Conservation (phyloP, 2,888 invertebrate genomes). For the Heliconius aoede region DNA sequence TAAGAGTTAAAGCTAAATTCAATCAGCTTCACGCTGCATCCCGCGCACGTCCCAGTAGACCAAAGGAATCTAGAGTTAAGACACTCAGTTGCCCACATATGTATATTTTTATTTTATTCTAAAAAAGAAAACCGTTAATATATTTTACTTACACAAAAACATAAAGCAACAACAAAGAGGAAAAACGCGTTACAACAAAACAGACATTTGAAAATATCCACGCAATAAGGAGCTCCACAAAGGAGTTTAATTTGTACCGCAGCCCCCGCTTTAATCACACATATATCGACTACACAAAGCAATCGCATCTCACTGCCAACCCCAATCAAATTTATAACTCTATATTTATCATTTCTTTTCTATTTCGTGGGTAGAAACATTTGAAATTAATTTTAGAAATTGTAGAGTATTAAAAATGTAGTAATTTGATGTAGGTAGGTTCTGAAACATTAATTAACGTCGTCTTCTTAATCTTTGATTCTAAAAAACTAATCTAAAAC, state of each 20-base stretch:
- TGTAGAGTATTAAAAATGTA: too few relatives aligned
- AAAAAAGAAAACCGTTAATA: not conserved
- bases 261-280: slow-evolving; percentile 35
- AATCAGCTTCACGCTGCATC: too few relatives aligned
- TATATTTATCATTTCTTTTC: slow-evolving; percentile 24
- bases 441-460: too few relatives aligned
- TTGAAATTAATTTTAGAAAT: too few relatives aligned
- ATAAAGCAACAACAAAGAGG: slow-evolving; percentile 1
- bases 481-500: too few relatives aligned
- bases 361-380: not conserved
- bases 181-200: slow-evolving; percentile 8
- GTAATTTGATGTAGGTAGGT: too few relatives aligned
- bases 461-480: too few relatives aligned
- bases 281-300: slow-evolving; percentile 31
- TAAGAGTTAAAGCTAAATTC: too few relatives aligned
- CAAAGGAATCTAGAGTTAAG: too few relatives aligned
- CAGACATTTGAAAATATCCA: slow-evolving; percentile 23
- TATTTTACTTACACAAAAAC: not conserved
- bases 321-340: slow-evolving; percentile 33
- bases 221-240: slow-evolving; percentile 25
- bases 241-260: slow-evolving; percentile 33
- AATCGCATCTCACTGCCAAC: slow-evolving; percentile 30
- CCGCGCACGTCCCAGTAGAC: too few relatives aligned
- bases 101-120: too few relatives aligned
- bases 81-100: too few relatives aligned